Percentiles rank a stretch among this genome's conserved stretches.
phyloP scores from a whole-genome alignment of 2,888 invertebrate genomes.

The Slavum lentiscoides region DNA sequence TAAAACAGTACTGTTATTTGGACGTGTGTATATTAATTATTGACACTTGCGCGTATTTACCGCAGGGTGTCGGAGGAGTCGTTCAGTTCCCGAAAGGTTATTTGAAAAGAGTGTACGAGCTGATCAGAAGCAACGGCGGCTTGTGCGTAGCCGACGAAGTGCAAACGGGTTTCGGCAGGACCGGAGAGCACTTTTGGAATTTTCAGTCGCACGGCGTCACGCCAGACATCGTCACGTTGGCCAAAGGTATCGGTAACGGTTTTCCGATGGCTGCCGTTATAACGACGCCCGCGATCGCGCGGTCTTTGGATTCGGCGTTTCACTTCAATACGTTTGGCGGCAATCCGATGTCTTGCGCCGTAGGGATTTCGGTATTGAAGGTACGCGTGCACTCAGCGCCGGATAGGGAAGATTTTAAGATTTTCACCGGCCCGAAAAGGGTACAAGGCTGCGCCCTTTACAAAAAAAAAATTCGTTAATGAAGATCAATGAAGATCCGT shows the following conservation, averaged over 20 bases:
- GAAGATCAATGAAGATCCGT: too few species aligned
- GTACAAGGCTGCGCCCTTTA: too few species aligned
- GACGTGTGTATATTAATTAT: too few species aligned
- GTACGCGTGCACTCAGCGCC: constrained; percentile 62
- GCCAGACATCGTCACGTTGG: constrained; percentile 96
- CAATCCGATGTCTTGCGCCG: constrained; percentile 86
- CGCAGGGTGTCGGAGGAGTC: constrained; percentile 84
- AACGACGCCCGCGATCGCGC: constrained; percentile 85
- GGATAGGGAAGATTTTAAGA: not conserved
- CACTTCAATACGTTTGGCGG: constrained; percentile 98
- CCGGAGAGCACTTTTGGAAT: constrained; percentile 96
- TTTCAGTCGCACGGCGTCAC: constrained; percentile 82
- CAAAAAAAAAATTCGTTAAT: too few species aligned
- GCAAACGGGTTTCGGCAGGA: constrained; percentile 94
- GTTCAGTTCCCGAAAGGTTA: constrained; percentile 91
- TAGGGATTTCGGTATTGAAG: constrained; percentile 89
- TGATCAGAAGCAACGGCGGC: constrained; percentile 81
- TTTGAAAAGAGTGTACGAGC: constrained; percentile 76
- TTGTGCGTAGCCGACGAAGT: constrained; percentile 93
- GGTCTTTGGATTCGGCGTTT: constrained; percentile 72
- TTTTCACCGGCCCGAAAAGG: too few species aligned
- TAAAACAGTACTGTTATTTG: too few species aligned
- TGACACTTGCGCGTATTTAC: too few species aligned
- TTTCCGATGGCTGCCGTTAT: constrained; percentile 95
- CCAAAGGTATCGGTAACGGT: constrained; percentile 94